Base-by-base conservation (phyloP, 2,888 invertebrate genomes). In the Cataglyphis rosenhaueri region DNA sequence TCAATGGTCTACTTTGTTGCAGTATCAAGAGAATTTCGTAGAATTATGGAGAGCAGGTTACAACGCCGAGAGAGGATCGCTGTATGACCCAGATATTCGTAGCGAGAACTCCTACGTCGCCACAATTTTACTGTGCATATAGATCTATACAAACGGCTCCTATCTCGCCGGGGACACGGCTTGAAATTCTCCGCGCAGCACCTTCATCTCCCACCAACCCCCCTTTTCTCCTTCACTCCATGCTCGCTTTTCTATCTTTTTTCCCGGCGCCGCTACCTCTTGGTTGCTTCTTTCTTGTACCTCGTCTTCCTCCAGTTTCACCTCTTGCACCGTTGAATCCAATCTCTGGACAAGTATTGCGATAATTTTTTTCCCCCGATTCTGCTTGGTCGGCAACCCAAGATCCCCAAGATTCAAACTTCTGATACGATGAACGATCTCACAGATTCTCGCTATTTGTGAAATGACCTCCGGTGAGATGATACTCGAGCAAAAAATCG, bases 71-170 rank as follows among this genome's bases (percentile, higher is more conserved):
- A 75, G 82, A 81, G 74, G 66, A 84, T 86, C 84, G 88, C 82
- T 85, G 84, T 84, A 79, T 84, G 89, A 89, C 89, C 89, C 79
- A 89, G 89, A 88, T 89, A 86, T 76, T 76, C 81, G 83, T 82
- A 78, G 81, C 86, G 76, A 66, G 85, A 73, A 78, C 74, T 78
- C 86, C 82, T 89, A 84, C 87, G 84, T 88, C 68, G 78, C 85
- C 89, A 82, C 89, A 85, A 85, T 84, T 89, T 86, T 86, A 64
- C 88, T 78, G 71, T 89, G 86, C 88, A 88, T 82, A 86, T 84
- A 88, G 85, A 84, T 88, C 83, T 87, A 85, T 84, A 84, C 64
- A 84, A 79, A 83, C 81, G 81, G 76, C 59, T 81, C 73, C 84
- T 86, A 85, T 86, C 85, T 85, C 71, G 84, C 88, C 85, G n/a